These are phyloP conservation scores for Cabera pusaria DNA, from an alignment of 2,888 invertebrate genomes.

Conservation along the genomic window DNA sequence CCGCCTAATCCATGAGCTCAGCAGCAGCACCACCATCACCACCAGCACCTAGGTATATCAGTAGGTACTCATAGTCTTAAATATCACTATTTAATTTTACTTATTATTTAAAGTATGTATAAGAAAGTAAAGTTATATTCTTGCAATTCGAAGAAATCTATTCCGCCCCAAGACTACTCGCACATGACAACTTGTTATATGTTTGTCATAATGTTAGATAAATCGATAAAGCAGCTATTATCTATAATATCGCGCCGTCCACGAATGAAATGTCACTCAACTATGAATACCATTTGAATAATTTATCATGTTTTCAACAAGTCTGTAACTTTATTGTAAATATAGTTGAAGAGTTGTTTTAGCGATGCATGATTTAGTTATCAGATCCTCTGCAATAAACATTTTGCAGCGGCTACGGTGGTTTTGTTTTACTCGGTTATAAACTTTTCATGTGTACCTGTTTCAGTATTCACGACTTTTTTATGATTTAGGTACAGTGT, in stretches of 20 bases:
- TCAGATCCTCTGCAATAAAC: constrained; percentile 8
- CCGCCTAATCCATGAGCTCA: too few species aligned
- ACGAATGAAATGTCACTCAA: constrained; percentile 11
- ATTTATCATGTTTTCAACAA: constrained; percentile 17
- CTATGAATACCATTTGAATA: constrained; percentile 20
- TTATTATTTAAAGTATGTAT: too few species aligned
- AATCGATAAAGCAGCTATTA: constrained; percentile 29
- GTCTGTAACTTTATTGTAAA: constrained; percentile 9
- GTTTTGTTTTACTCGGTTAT: neutral
- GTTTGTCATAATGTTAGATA: too few species aligned
- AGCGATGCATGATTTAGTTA: constrained; percentile 14
- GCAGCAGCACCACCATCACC: too few species aligned
- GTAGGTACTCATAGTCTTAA: too few species aligned
- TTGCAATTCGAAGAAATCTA: too few species aligned
- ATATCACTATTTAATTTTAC: too few species aligned
- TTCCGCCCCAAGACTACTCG: too few species aligned
- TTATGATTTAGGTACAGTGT: constrained; percentile 2
- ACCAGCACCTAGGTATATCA: too few species aligned
- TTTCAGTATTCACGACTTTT: constrained; percentile 1
- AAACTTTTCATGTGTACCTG: neutral
- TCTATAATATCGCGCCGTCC: constrained; percentile 15
- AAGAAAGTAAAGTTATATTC: too few species aligned
- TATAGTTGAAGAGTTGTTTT: constrained; percentile 10
- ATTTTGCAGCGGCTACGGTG: neutral
- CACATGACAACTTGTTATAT: too few species aligned